phyloP scores from a whole-genome alignment of 2,888 invertebrate species.

The Rhamphomyia laevipes region DNA sequence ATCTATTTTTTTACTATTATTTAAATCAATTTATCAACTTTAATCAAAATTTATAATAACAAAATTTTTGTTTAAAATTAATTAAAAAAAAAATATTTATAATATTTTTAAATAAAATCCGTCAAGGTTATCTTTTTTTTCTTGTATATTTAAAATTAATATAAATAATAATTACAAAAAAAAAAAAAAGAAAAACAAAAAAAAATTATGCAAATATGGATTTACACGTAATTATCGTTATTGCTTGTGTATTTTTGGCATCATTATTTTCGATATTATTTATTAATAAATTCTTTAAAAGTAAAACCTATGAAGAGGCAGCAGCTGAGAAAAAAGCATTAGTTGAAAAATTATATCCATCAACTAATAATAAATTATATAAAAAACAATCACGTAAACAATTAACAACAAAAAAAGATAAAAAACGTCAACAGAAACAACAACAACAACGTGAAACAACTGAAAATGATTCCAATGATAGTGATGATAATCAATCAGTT shows the following conservation, averaged over 20 bases:
- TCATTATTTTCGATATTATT: constrained; percentile 34
- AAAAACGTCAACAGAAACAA: constrained; percentile 28
- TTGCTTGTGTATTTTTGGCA: constrained; percentile 35
- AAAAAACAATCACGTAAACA: constrained; percentile 14
- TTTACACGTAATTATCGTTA: constrained; percentile 35
- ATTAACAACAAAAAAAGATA: constrained; percentile 30
- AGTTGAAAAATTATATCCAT: constrained; percentile 34
- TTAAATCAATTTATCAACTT: too few relatives aligned
- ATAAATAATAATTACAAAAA: neutral
- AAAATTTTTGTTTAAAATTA: too few relatives aligned
- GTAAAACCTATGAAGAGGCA: constrained; percentile 37
- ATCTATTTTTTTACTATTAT: too few relatives aligned
- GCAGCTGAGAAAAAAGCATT: constrained; percentile 35
- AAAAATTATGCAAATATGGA: constrained; percentile 37
- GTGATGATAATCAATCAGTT: constrained; percentile 9
- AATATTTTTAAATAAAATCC: too few relatives aligned
- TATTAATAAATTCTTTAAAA: constrained; percentile 35
- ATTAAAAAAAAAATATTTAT: too few relatives aligned
- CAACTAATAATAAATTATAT: constrained; percentile 22
- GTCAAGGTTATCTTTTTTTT: too few relatives aligned
- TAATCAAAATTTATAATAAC: too few relatives aligned
- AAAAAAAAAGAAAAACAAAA: constrained; percentile 2
- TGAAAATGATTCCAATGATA: constrained; percentile 12
- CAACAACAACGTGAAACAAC: constrained; percentile 16
- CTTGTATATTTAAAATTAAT: too few relatives aligned